A percentile compares a stretch with the other conserved stretches of the same genome.
Conservation (phyloP, 1,140 invertebrate species). For the Fopius arisanus region DNA sequence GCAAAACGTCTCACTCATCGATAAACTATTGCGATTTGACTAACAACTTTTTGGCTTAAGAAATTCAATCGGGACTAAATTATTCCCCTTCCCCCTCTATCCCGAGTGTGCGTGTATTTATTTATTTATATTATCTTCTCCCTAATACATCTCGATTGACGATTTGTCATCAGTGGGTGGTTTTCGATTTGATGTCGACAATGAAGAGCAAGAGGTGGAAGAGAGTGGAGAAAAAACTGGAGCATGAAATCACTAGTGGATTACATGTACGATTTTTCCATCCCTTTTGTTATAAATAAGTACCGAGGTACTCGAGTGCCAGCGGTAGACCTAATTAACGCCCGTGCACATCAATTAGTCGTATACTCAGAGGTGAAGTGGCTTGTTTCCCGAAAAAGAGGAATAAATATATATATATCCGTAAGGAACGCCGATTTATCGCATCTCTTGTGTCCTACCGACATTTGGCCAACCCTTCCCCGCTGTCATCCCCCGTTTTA, state of each 20-base stretch:
- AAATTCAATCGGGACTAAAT: not conserved
- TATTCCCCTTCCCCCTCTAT: too few species aligned
- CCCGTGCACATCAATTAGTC: constrained; percentile 3
- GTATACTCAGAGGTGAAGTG: not conserved
- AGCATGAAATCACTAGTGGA: not conserved
- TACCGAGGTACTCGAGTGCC: not conserved
- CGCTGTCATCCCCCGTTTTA: not conserved
- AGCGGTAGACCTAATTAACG: constrained; percentile 15
- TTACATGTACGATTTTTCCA: not conserved
- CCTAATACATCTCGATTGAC: not conserved
- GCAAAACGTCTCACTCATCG: not conserved
- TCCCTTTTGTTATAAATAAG: not conserved
- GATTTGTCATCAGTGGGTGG: not conserved
- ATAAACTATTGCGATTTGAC: not conserved
- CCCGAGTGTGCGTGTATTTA: constrained; percentile 10
- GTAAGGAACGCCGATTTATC: too few species aligned
- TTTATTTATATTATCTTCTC: not conserved
- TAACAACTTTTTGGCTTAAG: constrained; percentile 4
- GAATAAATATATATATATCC: too few species aligned
- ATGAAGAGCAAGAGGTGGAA: not conserved
- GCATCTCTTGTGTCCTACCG: not conserved
- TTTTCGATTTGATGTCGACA: not conserved
- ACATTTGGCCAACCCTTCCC: not conserved
- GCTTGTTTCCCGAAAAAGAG: not conserved
- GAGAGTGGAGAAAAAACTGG: not conserved